These are phyloP conservation scores for Carterocephalus palaemon DNA, from an alignment of 2,888 invertebrate species.

Conservation along the genomic window DNA sequence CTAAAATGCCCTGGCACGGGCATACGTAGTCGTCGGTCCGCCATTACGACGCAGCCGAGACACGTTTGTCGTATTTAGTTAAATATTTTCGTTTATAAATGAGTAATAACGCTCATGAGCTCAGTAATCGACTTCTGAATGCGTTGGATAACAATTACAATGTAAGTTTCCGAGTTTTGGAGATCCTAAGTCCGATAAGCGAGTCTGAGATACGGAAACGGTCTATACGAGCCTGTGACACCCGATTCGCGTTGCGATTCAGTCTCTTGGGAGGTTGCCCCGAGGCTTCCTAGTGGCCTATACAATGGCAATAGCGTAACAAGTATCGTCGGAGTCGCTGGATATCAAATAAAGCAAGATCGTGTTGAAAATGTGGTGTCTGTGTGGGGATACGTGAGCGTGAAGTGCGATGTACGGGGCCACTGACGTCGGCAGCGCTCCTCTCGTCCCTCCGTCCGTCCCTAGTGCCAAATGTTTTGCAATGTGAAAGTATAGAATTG, in stretches of 20 bases:
- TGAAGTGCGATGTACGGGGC: constrained; percentile 62
- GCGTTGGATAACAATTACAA: constrained; percentile 98
- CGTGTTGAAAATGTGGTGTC: constrained; percentile 55
- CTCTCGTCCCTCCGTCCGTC: constrained; percentile 66
- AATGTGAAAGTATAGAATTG: constrained; percentile 77
- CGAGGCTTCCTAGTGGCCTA: constrained; percentile 40
- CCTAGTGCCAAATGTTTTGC: constrained; percentile 77
- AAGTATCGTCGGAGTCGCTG: constrained; percentile 9
- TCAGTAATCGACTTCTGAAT: constrained; percentile 97
- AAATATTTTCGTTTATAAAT: constrained; percentile 84
- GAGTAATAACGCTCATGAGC: constrained; percentile 91
- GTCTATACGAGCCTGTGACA: constrained; percentile 75
- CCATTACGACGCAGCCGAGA: constrained; percentile 80
- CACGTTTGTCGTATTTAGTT: constrained; percentile 80
- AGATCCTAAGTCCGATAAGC: constrained; percentile 61
- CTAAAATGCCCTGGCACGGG: constrained; percentile 80
- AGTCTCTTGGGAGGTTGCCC: constrained; percentile 62
- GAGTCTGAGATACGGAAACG: constrained; percentile 68
- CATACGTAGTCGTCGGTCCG: constrained; percentile 80
- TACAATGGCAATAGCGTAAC: constrained; percentile 18
- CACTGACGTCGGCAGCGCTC: constrained; percentile 74
- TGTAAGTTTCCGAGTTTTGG: constrained; percentile 87
- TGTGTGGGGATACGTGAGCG: constrained; percentile 63
- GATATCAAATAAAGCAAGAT: constrained; percentile 40
- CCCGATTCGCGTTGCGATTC: constrained; percentile 71